Evolutionary conservation across 2,797 vertebrate species (phyloP).

Genomic region (Oreochromis mossambicus): DNA sequence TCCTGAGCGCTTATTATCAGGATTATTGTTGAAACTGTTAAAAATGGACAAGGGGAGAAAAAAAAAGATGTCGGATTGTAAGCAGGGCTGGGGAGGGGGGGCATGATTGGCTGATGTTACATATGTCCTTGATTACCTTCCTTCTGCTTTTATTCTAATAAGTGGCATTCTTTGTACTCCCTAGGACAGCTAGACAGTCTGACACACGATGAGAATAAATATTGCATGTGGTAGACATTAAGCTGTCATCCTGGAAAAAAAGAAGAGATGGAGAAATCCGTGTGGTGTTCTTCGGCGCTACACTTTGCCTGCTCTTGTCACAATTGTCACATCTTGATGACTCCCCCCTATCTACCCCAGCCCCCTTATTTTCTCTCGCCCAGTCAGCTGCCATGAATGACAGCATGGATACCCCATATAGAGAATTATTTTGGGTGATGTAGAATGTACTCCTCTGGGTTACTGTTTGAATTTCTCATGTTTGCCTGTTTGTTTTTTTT

Average conservation of each 20-base stretch:
- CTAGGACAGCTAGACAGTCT: conserved; percentile 99
- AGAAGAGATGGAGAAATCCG: conserved; percentile 93
- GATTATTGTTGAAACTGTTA: conserved; percentile 93
- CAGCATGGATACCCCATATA: conserved; percentile 73
- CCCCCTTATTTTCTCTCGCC: conserved; percentile 66
- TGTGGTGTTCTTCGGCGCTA: conserved; percentile 88
- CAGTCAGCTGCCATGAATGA: conserved; percentile 76
- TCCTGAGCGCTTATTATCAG: conserved; percentile 94
- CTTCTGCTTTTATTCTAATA: conserved; percentile 99
- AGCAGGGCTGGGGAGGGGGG: conserved; percentile 29
- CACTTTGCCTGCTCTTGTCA: conserved; percentile 96
- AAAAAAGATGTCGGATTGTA: conserved; percentile 79
- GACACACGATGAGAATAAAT: conserved; percentile 99
- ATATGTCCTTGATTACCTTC: conserved; percentile 99
- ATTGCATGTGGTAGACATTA: conserved; percentile 99
- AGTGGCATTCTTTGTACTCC: conserved; percentile 99
- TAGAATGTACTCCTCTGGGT: conserved; percentile 55
- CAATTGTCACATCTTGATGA: conserved; percentile 99
- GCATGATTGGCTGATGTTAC: conserved; percentile 99
- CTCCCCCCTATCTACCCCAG: conserved; percentile 62
- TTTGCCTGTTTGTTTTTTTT: conserved; percentile 1
- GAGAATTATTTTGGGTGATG: conserved; percentile 75
- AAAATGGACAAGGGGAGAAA: conserved; percentile 80
- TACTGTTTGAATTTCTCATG: conserved; percentile 57
- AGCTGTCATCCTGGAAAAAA: conserved; percentile 90